A percentile compares a stretch with the other conserved stretches of the same genome.
Evolutionary conservation across 2,113 vertebrate genomes (phyloP).

Genomic region (Hippoglossus stenolepis): DNA sequence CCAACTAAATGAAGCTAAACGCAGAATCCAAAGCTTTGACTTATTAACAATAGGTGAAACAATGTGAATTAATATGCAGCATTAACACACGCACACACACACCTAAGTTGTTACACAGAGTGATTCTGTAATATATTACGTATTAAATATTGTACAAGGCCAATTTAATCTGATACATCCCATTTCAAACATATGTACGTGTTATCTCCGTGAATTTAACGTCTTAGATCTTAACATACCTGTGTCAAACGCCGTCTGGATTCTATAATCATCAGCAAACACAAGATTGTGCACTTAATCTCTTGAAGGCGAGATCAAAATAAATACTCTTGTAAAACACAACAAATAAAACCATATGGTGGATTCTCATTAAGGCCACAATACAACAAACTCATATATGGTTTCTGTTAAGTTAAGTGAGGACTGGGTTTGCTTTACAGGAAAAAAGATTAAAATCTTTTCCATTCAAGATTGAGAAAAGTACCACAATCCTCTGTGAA

Average conservation of each 20-base stretch:
- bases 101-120: too few species aligned
- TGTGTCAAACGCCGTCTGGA: too few species aligned
- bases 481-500: too few species aligned
- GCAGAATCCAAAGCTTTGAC: conserved; percentile 23
- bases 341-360: neutral
- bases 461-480: neutral
- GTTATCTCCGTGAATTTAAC: too few species aligned
- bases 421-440: neutral
- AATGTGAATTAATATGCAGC: conserved; percentile 38
- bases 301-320: neutral
- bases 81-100: conserved; percentile 5
- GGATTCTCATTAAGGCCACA: neutral
- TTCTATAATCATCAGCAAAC: too few species aligned
- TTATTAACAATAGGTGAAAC: conserved; percentile 33
- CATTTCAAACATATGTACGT: too few species aligned
- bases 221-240: too few species aligned
- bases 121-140: too few species aligned
- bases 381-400: conserved; percentile 11
- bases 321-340: neutral
- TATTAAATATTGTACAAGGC: too few species aligned
- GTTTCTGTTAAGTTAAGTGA: conserved; percentile 2
- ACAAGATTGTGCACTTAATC: too few species aligned
- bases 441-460: neutral
- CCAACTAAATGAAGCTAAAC: neutral
- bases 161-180: too few species aligned